Evolutionary conservation across 1,140 invertebrate genomes (phyloP).

Genomic region (Homalodisca vitripennis): DNA sequence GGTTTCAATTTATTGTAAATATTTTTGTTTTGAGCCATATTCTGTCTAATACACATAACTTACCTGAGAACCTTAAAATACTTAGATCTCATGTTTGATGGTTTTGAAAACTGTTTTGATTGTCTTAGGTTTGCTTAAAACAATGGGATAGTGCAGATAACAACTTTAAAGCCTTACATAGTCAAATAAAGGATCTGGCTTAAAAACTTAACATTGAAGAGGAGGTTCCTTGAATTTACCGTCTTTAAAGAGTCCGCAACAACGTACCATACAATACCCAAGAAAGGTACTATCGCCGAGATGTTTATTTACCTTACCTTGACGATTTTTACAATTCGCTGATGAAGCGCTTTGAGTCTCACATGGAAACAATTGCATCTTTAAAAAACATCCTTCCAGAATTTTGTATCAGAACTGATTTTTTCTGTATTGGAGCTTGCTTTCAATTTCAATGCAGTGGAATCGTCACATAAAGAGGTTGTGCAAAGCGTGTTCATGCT

Average conservation of each 20-base stretch:
- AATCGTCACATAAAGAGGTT: not conserved
- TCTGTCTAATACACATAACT: not conserved
- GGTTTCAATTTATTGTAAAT: not conserved
- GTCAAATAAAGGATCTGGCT: conserved; percentile 3
- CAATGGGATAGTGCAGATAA: not conserved
- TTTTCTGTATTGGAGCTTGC: not conserved
- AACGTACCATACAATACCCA: not conserved
- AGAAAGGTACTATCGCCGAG: not conserved
- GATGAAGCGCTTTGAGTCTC: too few species aligned
- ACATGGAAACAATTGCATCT: too few species aligned
- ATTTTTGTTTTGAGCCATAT: conserved; percentile 3
- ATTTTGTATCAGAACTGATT: not conserved
- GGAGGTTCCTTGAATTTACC: not conserved
- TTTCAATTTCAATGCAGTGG: not conserved
- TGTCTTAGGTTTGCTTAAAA: conserved; percentile 1
- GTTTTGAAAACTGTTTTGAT: not conserved
- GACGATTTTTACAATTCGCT: conserved; percentile 4
- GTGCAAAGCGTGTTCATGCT: not conserved
- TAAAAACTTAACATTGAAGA: conserved; percentile 16
- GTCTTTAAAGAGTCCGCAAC: not conserved
- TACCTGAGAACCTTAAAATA: conserved; percentile 16
- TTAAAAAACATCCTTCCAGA: conserved; percentile 1
- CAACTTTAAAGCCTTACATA: not conserved
- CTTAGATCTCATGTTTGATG: not conserved
- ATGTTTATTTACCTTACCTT: not conserved